Evolutionary conservation across 2,888 invertebrate genomes (phyloP), one percentile per base, ranked within the genome.

Genomic region (Carabus problematicus): DNA sequence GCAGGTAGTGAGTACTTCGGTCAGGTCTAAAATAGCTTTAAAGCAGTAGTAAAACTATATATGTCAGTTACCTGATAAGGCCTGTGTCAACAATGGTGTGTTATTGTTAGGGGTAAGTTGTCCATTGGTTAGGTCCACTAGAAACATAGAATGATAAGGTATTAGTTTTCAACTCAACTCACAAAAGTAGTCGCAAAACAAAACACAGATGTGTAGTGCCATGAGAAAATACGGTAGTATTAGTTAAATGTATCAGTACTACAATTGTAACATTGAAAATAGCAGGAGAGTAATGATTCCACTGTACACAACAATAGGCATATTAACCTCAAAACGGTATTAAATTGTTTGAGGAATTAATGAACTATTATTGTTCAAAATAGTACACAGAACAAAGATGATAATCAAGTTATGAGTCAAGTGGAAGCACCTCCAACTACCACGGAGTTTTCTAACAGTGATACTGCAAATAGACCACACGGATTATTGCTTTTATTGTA

Each of bases 61-160:
- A 8, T 52, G 8, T 49, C 69, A 61, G 63, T 86, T 91, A 95
- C 95, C 95, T 93, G 95, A 95, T 85, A 95, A 89, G 82, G 94
- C 94, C 88, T 95, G 95, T 86, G 95, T 95, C 86, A 95, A 91
- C 86, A 95, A 89, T 83, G 95, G 94, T 83, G 94, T 94, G 86
- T 94, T 95, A 90, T 94, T 94, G 89, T 95, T 95, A 84, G 94
- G 94, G 83, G 95, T 95, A 84, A 95, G 90, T 87, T 95, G 95
- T 84, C 95, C 95, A 85, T 95, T 95, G 88, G 93, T 92, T 87
- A 95, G 90, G 88, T 95, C 95, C 90, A 95, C 94, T 94, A 81
- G 78, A 82, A 75, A 82, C 59, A 70, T 66, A 70, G 56, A 70
- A 70, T 49, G 40, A 62, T 45, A 62, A 19, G 61, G 40, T 14